Conservation (phyloP, 1,140 invertebrate species). For the Rhopalosiphum padi region DNA sequence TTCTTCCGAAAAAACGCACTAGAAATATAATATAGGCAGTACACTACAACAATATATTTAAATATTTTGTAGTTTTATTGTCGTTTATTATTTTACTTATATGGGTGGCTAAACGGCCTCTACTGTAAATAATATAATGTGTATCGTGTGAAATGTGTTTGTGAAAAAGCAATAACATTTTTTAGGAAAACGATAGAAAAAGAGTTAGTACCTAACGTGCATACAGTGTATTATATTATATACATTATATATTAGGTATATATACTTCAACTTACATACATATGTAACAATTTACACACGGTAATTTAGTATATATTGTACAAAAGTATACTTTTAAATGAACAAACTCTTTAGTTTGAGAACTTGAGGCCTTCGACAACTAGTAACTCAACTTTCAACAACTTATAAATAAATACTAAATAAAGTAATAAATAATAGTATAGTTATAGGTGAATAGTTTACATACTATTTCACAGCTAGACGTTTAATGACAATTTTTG, state of each 20-base stretch:
- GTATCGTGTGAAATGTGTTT: not conserved
- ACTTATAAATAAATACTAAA: not conserved
- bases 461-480: not conserved
- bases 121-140: not conserved
- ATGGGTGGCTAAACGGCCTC: not conserved
- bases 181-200: not conserved
- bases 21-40: not conserved
- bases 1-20: not conserved
- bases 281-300: not conserved
- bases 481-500: not conserved
- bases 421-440: not conserved
- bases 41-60: not conserved
- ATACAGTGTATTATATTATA: not conserved
- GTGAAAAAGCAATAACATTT: not conserved
- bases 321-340: not conserved
- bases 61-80: not conserved
- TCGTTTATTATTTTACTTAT: not conserved
- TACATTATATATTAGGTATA: not conserved
- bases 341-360: not conserved
- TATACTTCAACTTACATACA: not conserved
- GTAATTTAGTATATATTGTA: not conserved
- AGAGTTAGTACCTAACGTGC: not conserved
- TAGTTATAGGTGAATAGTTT: not conserved
- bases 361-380: not conserved
- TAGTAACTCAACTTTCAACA: not conserved